Evolutionary conservation across 2,888 invertebrate species (phyloP), one percentile per base, ranked within the genome.

Genomic region (Entomobrya proxima): DNA sequence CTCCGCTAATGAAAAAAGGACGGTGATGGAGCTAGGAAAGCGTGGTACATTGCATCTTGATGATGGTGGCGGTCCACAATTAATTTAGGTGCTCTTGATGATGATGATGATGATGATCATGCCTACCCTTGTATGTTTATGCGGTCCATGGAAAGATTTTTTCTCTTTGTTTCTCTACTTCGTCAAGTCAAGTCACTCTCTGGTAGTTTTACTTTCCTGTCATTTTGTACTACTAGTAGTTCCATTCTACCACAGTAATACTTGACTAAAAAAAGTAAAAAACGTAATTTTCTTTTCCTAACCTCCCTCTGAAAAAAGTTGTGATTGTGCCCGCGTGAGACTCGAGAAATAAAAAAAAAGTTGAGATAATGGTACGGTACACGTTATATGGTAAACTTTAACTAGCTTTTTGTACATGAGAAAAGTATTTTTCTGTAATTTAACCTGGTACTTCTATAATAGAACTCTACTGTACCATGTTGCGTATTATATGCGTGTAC

Each of bases 1-100:
- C 44, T 74, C 75, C 44, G 21, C 82, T 83, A 83, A 83, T 83
- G 82, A 81, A 83, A 83, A 81, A 83, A 52, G 64, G 64, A 75
- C 64, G 76, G 82, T 76, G 50, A n/a, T 55, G 69, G 35, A 21
- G 32, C 32, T 58, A 18, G 74, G 61, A 35, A 35, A 1, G 27
- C 5, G 50, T 64, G 47, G 50, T 50, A 27, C 21, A 24, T 18
- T 58, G 44, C 44, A 64, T 50, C 47, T 9, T 64, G 7, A 44
- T 64, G 61, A 32, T 67, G 67, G 50, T 47, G 75, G 64, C 67
- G 82, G 64, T 83, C 82, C 67, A 67, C 82, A 83, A 83, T 83
- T 83, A 83, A 83, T 83, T 83, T 83, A 76, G 64, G 76, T 83
- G 82, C 52, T 83, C 76, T 67, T 64, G 61, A 64, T 32, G 61